Conservation (phyloP, 2,888 invertebrate genomes). For the Cryptus armator region DNA sequence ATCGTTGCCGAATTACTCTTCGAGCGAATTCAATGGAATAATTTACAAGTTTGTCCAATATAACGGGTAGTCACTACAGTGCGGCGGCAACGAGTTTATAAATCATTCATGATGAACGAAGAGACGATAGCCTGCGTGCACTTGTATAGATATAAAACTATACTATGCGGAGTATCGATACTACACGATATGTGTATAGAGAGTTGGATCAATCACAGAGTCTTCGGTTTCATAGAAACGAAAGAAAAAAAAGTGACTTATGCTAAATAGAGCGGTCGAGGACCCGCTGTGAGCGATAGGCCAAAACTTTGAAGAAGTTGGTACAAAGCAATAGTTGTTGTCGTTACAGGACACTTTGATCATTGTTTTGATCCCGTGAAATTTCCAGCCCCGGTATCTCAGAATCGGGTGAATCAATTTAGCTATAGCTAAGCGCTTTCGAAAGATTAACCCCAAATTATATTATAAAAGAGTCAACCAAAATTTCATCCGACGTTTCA, state of each 20-base stretch:
- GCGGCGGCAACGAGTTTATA: background rate
- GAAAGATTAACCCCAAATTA: no score
- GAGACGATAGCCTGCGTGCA: slow-evolving; percentile 20
- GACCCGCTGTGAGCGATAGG: slow-evolving; percentile 32
- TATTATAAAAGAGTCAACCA: no score
- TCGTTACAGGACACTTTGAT: no score
- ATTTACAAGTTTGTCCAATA: slow-evolving; percentile 48
- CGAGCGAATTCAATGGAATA: slow-evolving; percentile 47
- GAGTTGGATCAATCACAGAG: slow-evolving; percentile 14
- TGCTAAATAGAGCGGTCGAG: slow-evolving; percentile 24
- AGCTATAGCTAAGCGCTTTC: no score
- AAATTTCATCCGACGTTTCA: no score
- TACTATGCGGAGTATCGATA: slow-evolving; percentile 1
- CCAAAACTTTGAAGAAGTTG: slow-evolving; percentile 16
- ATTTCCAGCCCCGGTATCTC: no score
- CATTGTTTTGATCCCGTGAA: no score
- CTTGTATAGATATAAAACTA: background rate
- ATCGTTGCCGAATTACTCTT: slow-evolving; percentile 41
- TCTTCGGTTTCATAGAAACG: slow-evolving; percentile 4
- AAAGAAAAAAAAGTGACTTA: slow-evolving; percentile 5
- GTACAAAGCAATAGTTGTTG: background rate
- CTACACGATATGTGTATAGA: background rate
- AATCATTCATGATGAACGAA: slow-evolving; percentile 54
- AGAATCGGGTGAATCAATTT: no score
- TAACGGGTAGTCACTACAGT: slow-evolving; percentile 3